phyloP scores from a whole-genome alignment of 2,888 invertebrate genomes.

The Eristalinus aeneus region DNA sequence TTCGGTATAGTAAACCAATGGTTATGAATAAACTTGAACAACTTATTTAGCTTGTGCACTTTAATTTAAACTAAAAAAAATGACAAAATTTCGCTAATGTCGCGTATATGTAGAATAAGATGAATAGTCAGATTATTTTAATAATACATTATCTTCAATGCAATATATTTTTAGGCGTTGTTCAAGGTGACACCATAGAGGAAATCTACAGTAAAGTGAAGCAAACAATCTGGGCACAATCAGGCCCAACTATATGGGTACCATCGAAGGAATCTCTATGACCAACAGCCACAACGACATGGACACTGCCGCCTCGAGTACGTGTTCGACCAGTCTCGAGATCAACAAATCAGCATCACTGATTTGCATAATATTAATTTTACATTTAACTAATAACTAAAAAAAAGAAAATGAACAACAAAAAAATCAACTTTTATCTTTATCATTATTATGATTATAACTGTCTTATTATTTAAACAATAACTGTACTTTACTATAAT shows the following conservation, averaged over 20 bases:
- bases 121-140: neutral
- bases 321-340: conserved; percentile 81
- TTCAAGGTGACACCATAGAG: conserved; percentile 98
- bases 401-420: neutral
- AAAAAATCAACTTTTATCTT: conserved; percentile 51
- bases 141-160: neutral
- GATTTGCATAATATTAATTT: conserved; percentile 66
- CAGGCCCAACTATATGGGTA: conserved; percentile 98
- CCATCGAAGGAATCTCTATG: conserved; percentile 97
- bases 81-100: too few relatives aligned
- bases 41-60: too few relatives aligned
- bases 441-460: conserved; percentile 64
- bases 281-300: conserved; percentile 84
- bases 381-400: conserved; percentile 63
- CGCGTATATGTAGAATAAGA: too few relatives aligned
- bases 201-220: conserved; percentile 98
- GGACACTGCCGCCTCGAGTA: conserved; percentile 83
- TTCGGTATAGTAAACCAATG: too few relatives aligned
- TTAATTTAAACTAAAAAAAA: too few relatives aligned
- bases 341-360: conserved; percentile 77
- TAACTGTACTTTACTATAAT: conserved; percentile 68
- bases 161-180: conserved; percentile 87
- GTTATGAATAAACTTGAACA: too few relatives aligned
- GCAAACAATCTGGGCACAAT: conserved; percentile 96
- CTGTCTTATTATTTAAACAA: conserved; percentile 64